A percentile compares a stretch with the other conserved stretches of the same genome.
phyloP scores from a whole-genome alignment of 2,113 vertebrate genomes.

The Oplegnathus fasciatus region DNA sequence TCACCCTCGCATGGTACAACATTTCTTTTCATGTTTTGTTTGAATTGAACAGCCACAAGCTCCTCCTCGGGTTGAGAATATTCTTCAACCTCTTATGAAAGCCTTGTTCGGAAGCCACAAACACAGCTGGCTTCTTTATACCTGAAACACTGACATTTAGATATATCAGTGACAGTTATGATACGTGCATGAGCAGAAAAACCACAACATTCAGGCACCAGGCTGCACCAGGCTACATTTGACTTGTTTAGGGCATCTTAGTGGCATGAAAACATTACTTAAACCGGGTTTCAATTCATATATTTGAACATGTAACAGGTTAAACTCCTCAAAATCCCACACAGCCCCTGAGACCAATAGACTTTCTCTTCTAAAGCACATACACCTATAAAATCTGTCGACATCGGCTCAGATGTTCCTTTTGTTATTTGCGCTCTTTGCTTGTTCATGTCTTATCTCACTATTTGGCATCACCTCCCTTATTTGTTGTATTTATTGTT shows the following conservation, averaged over 20 bases:
- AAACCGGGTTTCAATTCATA: background rate
- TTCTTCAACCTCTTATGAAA: background rate
- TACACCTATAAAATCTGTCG: background rate
- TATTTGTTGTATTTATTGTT: slow-evolving; percentile 35
- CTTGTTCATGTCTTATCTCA: background rate
- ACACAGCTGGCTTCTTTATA: background rate
- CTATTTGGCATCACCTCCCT: background rate
- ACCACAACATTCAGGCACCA: background rate
- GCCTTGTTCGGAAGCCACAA: background rate
- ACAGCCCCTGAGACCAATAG: background rate
- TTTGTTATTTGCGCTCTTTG: no score
- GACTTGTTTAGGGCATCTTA: background rate
- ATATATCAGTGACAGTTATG: background rate
- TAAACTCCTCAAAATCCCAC: background rate
- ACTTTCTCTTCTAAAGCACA: background rate
- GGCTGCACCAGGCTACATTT: background rate
- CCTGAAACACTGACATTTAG: background rate
- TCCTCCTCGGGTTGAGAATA: background rate
- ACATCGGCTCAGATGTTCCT: background rate
- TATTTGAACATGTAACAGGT: background rate
- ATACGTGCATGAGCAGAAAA: background rate
- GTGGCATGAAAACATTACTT: background rate
- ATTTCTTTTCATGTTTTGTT: background rate
- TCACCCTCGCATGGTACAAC: background rate
- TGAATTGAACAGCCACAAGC: background rate